Evolutionary conservation across 2,797 vertebrate species (phyloP).

Genomic region (Tinamus major): DNA sequence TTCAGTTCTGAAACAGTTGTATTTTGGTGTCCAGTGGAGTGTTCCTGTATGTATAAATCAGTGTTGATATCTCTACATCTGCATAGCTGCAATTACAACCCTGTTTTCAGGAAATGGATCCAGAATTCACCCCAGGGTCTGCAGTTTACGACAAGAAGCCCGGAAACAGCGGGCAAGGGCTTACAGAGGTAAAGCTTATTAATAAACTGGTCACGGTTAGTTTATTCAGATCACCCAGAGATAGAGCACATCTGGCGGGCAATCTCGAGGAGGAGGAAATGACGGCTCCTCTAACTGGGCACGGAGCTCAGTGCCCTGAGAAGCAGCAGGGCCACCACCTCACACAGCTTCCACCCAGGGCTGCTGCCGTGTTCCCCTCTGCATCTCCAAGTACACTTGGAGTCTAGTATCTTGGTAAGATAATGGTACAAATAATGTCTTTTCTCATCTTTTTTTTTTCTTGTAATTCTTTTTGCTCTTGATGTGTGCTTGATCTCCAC

Average conservation of each 20-base stretch:
- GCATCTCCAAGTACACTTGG: rapidly evolving
- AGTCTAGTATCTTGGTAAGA: neutral
- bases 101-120: neutral
- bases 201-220: neutral
- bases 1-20: neutral
- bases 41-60: neutral
- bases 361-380: rapidly evolving
- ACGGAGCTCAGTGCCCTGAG: neutral
- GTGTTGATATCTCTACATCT: neutral
- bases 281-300: neutral
- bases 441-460: neutral
- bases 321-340: neutral
- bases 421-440: neutral
- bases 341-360: neutral
- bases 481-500: neutral
- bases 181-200: neutral
- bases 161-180: neutral
- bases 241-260: neutral
- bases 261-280: slow-evolving; percentile 29
- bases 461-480: neutral
- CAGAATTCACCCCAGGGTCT: neutral
- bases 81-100: neutral
- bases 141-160: neutral
- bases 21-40: neutral
- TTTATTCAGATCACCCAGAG: slow-evolving; percentile 6